A percentile compares a stretch with the other conserved stretches of the same genome.
Conservation (phyloP, 1,140 invertebrate species). For the Hycleus phaleratus region DNA sequence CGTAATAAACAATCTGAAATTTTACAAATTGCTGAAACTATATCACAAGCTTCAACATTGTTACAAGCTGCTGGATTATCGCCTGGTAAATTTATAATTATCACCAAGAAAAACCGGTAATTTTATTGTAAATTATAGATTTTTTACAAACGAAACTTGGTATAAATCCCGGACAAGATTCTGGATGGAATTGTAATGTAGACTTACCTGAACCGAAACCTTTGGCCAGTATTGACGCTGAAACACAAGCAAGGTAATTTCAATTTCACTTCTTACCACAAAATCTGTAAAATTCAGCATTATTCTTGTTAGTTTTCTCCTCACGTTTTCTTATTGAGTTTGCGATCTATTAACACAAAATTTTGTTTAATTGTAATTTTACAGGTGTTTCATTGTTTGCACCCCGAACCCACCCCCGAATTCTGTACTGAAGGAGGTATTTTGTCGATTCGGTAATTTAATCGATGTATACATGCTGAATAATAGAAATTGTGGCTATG, state of each 20-base stretch:
- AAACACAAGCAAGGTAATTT: slow-evolving; percentile 52
- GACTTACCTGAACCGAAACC: slow-evolving; percentile 66
- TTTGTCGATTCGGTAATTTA: slow-evolving; percentile 86
- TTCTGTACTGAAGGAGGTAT: slow-evolving; percentile 77
- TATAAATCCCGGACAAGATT: slow-evolving; percentile 5
- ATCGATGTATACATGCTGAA: slow-evolving; percentile 85
- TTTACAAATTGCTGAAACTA: slow-evolving; percentile 57
- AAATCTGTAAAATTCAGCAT: no score
- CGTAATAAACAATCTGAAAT: slow-evolving; percentile 43
- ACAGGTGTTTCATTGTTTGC: slow-evolving; percentile 66
- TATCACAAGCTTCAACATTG: slow-evolving; percentile 60
- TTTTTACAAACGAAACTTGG: slow-evolving; percentile 17
- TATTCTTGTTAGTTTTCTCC: no score
- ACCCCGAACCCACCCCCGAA: slow-evolving; percentile 72
- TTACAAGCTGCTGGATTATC: slow-evolving; percentile 58
- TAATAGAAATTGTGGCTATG: slow-evolving; percentile 87
- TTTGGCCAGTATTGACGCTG: slow-evolving; percentile 62
- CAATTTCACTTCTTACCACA: no score
- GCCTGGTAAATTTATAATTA: slow-evolving; percentile 39
- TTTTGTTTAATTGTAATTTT: slow-evolving; percentile 9
- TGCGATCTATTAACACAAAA: neutral
- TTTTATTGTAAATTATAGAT: slow-evolving; percentile 4
- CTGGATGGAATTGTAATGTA: slow-evolving; percentile 44
- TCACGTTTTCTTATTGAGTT: no score
- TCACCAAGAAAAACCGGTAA: neutral